Base-by-base conservation (phyloP, 2,797 vertebrate genomes). In the Enteromius fasciolatus region DNA sequence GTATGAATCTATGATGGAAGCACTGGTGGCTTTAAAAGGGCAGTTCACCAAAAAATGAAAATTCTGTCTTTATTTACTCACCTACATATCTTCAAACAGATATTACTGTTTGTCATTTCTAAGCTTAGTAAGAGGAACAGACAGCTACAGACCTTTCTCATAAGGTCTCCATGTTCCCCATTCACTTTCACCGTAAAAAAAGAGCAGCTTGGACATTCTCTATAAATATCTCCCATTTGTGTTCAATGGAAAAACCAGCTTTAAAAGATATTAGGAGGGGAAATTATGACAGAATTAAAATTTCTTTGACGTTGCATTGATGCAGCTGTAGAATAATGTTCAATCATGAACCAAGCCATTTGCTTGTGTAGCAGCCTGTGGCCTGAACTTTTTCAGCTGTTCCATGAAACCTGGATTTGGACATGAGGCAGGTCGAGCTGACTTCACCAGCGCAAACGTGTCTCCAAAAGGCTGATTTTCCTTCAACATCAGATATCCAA, bases 391-490 rank as follows among this genome's bases (percentile, higher is more conserved):
- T 85, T 90, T 94, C 85, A 98, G 95, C 88, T 99, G 97, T 12
- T 97, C 94, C 93, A 97, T 88, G 90, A 99, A 98, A 73, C 97
- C 97, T 0, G 95, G 92, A 90, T 98, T 99, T 10, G 97, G 98
- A 86, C 95, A 96, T 52, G 95, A 93, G 0, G 89, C 91, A 4
- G 96, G 95, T 33, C 97, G 96, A 36, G 95, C 96, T 3, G 92
- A 94, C 92, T 96, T 97, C 83, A 99, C 97, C 89, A 94, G 41
- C 57, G 95, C 93, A 87, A 96, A 94, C 3, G 96, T 97, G n/a
- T 87, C 93, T 14, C 95, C 90, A 87, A 98, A 97, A 68, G 92
- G 91, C 83, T 94, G 95, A 86, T 94, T 89, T 70, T 98, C 96
- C 57, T 92, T 94, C 78, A 92, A 92, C 96, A 98, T 99, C 86